A percentile compares a stretch with the other conserved stretches of the same genome.
Conservation (phyloP, 2,113 vertebrate species). For the Lycaon pictus region DNA sequence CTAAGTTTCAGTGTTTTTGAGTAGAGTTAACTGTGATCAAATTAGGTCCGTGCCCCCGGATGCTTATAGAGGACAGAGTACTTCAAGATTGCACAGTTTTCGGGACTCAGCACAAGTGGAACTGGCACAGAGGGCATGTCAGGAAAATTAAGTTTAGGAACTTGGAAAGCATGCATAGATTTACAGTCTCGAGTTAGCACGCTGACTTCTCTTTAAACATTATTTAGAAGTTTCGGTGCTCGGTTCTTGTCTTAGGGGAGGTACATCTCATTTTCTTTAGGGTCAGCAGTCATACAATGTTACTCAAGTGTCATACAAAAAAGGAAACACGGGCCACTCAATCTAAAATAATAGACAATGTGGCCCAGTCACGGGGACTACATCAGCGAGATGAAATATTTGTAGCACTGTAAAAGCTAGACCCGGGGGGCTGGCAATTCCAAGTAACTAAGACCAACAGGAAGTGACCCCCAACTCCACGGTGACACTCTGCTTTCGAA, state of each 20-base stretch:
- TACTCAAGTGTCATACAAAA: slow-evolving; percentile 56
- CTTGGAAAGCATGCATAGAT: not conserved
- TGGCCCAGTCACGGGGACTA: slow-evolving; percentile 7
- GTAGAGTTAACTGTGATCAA: not conserved
- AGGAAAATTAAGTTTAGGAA: slow-evolving; percentile 56
- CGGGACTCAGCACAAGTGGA: not conserved
- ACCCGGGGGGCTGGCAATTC: slow-evolving; percentile 57
- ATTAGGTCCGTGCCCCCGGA: not conserved
- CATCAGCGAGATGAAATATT: slow-evolving; percentile 68
- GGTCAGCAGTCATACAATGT: not conserved
- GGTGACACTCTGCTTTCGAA: slow-evolving; percentile 41
- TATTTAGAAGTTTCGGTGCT: slow-evolving; percentile 8
- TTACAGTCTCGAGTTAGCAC: not conserved
- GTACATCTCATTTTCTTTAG: slow-evolving; percentile 67
- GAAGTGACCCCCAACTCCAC: slow-evolving; percentile 70
- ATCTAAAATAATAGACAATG: slow-evolving; percentile 69
- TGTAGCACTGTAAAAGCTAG: slow-evolving; percentile 51
- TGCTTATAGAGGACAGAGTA: not conserved
- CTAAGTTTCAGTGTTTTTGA: slow-evolving; percentile 17
- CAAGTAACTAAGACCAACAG: slow-evolving; percentile 74
- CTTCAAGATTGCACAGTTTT: not conserved
- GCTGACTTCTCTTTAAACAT: slow-evolving; percentile 56
- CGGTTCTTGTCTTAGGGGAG: slow-evolving; percentile 27
- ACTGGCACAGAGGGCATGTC: not conserved
- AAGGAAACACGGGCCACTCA: slow-evolving; percentile 37